Evolutionary conservation across 2,888 invertebrate species (phyloP).

Genomic region (Pyrgus malvae): DNA sequence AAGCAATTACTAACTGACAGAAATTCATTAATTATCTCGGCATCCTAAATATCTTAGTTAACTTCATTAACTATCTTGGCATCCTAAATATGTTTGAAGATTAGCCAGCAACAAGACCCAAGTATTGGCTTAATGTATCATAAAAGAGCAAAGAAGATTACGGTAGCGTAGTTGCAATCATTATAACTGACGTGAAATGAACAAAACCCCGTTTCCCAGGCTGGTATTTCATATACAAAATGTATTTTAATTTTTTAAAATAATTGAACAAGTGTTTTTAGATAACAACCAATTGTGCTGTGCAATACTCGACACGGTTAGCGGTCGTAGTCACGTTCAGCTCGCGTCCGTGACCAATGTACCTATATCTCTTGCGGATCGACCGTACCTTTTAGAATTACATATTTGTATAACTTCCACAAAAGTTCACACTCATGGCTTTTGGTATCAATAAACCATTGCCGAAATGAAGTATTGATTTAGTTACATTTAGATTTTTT

Average conservation of each 20-base stretch:
- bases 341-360: conserved; percentile 22
- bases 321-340: conserved; percentile 29
- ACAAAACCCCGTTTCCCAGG: not conserved
- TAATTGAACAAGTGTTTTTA: conserved; percentile 18
- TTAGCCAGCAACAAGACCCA: not conserved
- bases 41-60: not conserved
- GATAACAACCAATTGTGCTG: conserved; percentile 16
- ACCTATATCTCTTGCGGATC: conserved; percentile 18
- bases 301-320: conserved; percentile 22
- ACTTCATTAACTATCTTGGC: not conserved
- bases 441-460: no score
- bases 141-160: conserved; percentile 1
- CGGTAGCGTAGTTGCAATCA: conserved; percentile 6
- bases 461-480: no score
- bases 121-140: conserved; percentile 10
- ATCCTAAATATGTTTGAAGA: not conserved
- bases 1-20: no score
- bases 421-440: no score
- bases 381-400: conserved; percentile 5
- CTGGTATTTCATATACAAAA: conserved; percentile 9
- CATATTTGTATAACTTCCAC: conserved; percentile 25
- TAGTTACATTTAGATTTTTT: no score
- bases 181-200: conserved; percentile 10
- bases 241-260: conserved; percentile 10
- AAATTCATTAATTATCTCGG: not conserved